Percentiles rank a stretch among this genome's conserved stretches.
Evolutionary conservation across 2,113 vertebrate genomes (phyloP).

Genomic region (Phyllopteryx taeniolatus): DNA sequence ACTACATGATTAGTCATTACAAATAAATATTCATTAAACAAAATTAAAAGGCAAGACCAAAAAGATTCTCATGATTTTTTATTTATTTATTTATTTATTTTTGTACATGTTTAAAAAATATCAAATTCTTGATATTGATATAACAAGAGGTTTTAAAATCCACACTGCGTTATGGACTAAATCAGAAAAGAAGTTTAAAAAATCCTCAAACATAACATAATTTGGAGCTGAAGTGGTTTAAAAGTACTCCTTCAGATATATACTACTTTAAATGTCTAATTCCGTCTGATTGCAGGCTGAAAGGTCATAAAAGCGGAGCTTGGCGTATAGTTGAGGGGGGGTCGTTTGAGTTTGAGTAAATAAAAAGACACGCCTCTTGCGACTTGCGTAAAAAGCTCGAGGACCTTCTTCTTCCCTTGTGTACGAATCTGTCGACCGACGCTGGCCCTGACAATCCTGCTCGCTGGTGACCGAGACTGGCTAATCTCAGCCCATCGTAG

Average conservation of each 20-base stretch:
- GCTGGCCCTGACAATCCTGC: slow-evolving; percentile 10
- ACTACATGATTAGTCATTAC: no score
- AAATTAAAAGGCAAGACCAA: no score
- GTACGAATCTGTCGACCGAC: not conserved
- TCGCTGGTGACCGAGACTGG: slow-evolving; percentile 28
- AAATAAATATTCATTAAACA: no score
- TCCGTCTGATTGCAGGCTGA: not conserved
- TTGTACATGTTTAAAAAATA: no score
- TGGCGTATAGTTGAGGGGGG: not conserved
- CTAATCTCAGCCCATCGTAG: slow-evolving; percentile 45
- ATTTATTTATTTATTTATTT: no score
- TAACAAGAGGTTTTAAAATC: no score
- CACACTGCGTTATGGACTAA: not conserved
- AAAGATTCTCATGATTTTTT: no score
- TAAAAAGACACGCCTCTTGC: not conserved
- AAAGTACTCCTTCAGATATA: not conserved
- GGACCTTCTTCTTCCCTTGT: slow-evolving; percentile 2
- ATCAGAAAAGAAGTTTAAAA: not conserved
- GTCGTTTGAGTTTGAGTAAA: not conserved
- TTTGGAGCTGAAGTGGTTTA: not conserved
- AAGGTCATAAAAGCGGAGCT: not conserved
- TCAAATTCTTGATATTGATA: not conserved
- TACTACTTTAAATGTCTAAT: not conserved
- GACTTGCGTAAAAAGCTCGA: not conserved
- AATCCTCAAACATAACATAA: not conserved